Conservation (phyloP, 2,888 invertebrate species). For the Heliconius cydno region DNA sequence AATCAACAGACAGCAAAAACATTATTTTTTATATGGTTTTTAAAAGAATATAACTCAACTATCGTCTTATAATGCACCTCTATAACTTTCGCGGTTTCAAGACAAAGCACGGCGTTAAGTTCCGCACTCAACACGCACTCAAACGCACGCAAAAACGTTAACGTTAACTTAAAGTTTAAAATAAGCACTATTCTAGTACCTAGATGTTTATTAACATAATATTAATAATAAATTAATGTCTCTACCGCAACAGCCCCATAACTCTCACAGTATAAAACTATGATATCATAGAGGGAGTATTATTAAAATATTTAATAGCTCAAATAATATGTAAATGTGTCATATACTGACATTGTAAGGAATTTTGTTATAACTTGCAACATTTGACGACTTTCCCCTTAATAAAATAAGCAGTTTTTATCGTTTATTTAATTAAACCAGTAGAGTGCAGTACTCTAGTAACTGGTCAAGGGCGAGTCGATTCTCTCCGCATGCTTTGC, state of each 20-base stretch:
- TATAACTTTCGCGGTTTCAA: no score
- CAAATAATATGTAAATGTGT: constrained; percentile 47
- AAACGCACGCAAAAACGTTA: no score
- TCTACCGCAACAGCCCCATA: constrained; percentile 29
- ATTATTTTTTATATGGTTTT: no score
- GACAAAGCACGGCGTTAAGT: neutral
- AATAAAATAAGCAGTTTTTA: neutral
- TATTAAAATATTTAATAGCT: constrained; percentile 47
- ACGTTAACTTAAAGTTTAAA: neutral
- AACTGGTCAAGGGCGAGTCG: no score
- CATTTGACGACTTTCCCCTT: neutral
- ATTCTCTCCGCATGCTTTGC: no score
- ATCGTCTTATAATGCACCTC: no score
- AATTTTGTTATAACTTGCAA: constrained; percentile 29
- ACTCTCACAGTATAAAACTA: constrained; percentile 31
- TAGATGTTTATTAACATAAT: neutral
- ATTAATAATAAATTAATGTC: constrained; percentile 21
- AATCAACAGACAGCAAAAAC: no score
- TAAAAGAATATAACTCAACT: no score
- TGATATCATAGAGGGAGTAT: constrained; percentile 37
- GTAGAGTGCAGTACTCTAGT: no score
- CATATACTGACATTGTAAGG: constrained; percentile 40
- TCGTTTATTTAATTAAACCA: no score
- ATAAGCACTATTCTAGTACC: neutral
- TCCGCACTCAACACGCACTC: no score